phyloP scores from a whole-genome alignment of 2,797 vertebrate genomes.

The Sphenodon punctatus region DNA sequence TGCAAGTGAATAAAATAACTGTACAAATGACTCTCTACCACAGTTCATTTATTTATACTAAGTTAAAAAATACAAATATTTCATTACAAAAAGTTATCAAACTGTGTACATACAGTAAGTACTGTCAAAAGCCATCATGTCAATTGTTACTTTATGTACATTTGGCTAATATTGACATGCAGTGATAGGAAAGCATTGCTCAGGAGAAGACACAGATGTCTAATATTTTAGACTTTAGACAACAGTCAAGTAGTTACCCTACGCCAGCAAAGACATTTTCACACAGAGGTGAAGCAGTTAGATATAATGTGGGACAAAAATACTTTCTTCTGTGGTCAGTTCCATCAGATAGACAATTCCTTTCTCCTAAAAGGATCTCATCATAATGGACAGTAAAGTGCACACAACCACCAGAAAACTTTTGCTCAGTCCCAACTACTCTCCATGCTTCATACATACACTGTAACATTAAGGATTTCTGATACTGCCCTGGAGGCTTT shows the following conservation, averaged over 20 bases:
- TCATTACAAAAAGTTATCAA: slow-evolving; percentile 83
- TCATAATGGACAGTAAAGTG: slow-evolving; percentile 77
- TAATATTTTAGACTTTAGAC: slow-evolving; percentile 68
- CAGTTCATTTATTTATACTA: slow-evolving; percentile 78
- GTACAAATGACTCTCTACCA: slow-evolving; percentile 63
- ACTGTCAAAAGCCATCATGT: slow-evolving; percentile 71
- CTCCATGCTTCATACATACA: slow-evolving; percentile 29
- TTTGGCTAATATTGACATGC: slow-evolving; percentile 63
- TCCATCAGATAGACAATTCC: slow-evolving; percentile 62
- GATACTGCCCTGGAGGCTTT: slow-evolving; percentile 41
- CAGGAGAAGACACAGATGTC: slow-evolving; percentile 49
- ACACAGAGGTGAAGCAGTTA: slow-evolving; percentile 57
- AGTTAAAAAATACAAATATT: slow-evolving; percentile 82
- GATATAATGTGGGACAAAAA: slow-evolving; percentile 60
- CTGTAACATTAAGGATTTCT: slow-evolving; percentile 41
- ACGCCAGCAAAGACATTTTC: slow-evolving; percentile 49
- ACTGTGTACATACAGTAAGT: slow-evolving; percentile 71
- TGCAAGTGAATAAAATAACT: no score
- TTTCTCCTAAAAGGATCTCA: slow-evolving; percentile 43
- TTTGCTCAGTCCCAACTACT: slow-evolving; percentile 48
- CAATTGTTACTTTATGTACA: slow-evolving; percentile 70
- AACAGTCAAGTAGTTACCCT: slow-evolving; percentile 66
- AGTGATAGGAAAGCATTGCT: slow-evolving; percentile 64
- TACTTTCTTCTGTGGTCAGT: slow-evolving; percentile 60
- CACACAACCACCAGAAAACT: slow-evolving; percentile 65